These are phyloP conservation scores for Setipinna tenuifilis DNA, from an alignment of 2,797 vertebrate genomes.

Conservation along the genomic window DNA sequence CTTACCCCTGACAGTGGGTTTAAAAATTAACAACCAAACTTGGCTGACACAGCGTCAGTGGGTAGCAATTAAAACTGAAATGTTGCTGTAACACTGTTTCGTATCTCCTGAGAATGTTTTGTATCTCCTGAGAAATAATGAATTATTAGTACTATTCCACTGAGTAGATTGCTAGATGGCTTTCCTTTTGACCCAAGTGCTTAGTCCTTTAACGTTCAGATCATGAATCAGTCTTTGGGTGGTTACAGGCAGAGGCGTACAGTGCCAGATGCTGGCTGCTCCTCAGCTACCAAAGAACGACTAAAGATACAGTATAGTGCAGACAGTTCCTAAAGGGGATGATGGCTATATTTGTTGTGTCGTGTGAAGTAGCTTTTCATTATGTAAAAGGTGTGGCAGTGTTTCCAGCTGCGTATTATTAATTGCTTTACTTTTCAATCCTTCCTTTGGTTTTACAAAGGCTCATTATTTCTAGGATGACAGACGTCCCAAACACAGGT, in stretches of 20 bases:
- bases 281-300: neutral
- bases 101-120: no score
- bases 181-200: neutral
- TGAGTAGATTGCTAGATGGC: neutral
- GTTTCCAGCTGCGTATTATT: neutral
- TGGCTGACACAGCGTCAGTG: neutral
- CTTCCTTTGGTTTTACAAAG: neutral
- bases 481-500: neutral
- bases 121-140: neutral
- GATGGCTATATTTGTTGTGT: neutral
- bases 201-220: neutral
- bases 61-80: neutral
- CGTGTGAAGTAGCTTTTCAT: neutral
- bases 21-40: constrained; percentile 5
- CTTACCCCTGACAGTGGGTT: constrained; percentile 1
- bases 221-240: neutral
- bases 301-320: neutral
- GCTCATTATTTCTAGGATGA: neutral
- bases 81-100: neutral
- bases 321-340: neutral
- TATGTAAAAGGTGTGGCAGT: neutral
- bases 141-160: neutral
- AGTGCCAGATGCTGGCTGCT: neutral
- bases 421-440: neutral
- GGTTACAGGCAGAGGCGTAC: neutral